Conservation (phyloP, 2,888 invertebrate species). For the Clepsis dumicolana region DNA sequence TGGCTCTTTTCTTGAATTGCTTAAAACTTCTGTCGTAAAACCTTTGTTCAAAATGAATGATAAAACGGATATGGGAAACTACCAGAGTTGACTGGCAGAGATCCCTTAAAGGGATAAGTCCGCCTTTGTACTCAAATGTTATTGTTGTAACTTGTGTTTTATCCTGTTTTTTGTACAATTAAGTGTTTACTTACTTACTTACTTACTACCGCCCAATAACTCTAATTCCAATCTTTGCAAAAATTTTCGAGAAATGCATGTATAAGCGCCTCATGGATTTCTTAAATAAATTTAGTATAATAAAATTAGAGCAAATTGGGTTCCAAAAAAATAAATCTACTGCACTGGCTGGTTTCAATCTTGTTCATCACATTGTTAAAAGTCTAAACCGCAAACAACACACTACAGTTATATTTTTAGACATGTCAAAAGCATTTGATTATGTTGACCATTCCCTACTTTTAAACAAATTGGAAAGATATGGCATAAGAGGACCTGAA, state of each 20-base stretch:
- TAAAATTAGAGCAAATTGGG: slow-evolving; percentile 18
- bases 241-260: slow-evolving; percentile 34
- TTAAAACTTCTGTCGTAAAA: slow-evolving; percentile 23
- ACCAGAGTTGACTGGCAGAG: no score
- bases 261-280: slow-evolving; percentile 7
- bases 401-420: neutral
- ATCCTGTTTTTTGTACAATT: no score
- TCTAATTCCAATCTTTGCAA: slow-evolving; percentile 6
- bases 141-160: no score
- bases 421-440: slow-evolving; percentile 1
- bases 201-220: slow-evolving; percentile 34
- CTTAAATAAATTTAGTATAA: slow-evolving; percentile 7
- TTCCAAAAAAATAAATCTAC: slow-evolving; percentile 20
- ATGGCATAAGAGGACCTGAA: neutral
- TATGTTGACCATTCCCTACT: slow-evolving; percentile 4
- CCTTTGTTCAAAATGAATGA: slow-evolving; percentile 20
- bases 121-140: no score
- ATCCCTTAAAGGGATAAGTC: no score
- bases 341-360: slow-evolving; percentile 20
- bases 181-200: no score
- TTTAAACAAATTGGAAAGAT: neutral
- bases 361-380: neutral
- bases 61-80: slow-evolving; percentile 8
- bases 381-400: neutral
- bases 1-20: slow-evolving; percentile 4